Evolutionary conservation across 2,888 invertebrate genomes (phyloP).

Genomic region (Tolmerus cingulatus): DNA sequence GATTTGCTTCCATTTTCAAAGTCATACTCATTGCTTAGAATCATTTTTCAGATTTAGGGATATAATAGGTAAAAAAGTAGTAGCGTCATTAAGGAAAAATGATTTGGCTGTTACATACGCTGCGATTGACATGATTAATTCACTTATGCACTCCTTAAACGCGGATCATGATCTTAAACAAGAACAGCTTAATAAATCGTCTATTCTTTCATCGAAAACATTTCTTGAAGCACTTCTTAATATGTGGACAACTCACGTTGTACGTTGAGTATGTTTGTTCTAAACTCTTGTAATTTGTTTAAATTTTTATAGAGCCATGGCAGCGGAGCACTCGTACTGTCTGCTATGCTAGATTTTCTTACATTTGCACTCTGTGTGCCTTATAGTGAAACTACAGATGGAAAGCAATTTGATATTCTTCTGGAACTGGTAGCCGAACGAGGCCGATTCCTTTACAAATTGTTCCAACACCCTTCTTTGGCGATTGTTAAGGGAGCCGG

Average conservation of each 20-base stretch:
- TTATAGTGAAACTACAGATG: slow-evolving; percentile 98
- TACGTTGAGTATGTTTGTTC: slow-evolving; percentile 64
- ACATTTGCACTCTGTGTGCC: slow-evolving; percentile 98
- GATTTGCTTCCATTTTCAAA: not conserved
- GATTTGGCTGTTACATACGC: slow-evolving; percentile 93
- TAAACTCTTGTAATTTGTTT: not conserved
- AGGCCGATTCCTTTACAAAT: slow-evolving; percentile 88
- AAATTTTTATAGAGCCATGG: slow-evolving; percentile 75
- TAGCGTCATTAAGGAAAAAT: slow-evolving; percentile 85
- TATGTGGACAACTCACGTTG: slow-evolving; percentile 95
- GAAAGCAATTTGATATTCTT: slow-evolving; percentile 91
- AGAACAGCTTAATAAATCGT: slow-evolving; percentile 97
- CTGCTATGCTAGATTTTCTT: slow-evolving; percentile 97
- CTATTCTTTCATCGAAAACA: slow-evolving; percentile 86
- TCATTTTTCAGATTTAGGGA: slow-evolving; percentile 81
- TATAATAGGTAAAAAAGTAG: slow-evolving; percentile 91
- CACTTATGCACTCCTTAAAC: slow-evolving; percentile 98
- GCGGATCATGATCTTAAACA: slow-evolving; percentile 95
- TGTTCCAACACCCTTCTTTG: slow-evolving; percentile 89
- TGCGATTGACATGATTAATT: slow-evolving; percentile 96
- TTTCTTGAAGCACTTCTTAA: slow-evolving; percentile 93
- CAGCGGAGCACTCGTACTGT: slow-evolving; percentile 94
- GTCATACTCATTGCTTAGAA: not conserved
- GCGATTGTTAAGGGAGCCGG: slow-evolving; percentile 99
- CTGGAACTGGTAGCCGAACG: slow-evolving; percentile 92